phyloP scores from a whole-genome alignment of 2,113 vertebrate genomes.

The Sturnira hondurensis region DNA sequence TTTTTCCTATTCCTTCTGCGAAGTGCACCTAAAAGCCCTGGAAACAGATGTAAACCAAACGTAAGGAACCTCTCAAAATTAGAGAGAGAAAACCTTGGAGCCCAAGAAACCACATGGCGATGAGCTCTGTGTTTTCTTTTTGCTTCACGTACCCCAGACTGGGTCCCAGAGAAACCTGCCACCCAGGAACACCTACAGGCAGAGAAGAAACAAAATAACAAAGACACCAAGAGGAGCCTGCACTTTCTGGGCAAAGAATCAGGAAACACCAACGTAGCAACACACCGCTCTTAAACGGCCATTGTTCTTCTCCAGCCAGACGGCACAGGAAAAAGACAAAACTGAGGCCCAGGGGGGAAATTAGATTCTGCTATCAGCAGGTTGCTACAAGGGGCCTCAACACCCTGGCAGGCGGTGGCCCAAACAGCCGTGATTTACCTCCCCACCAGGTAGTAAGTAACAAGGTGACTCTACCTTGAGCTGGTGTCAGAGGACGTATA shows the following conservation, averaged over 20 bases:
- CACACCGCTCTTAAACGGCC: neutral
- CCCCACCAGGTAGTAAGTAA: neutral
- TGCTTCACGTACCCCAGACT: neutral
- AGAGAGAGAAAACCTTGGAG: neutral
- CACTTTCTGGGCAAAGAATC: neutral
- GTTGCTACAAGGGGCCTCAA: neutral
- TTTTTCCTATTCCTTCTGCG: neutral
- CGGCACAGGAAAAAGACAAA: neutral
- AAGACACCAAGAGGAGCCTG: neutral
- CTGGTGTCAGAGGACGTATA: neutral
- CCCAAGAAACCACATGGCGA: neutral
- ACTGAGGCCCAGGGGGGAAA: too few relatives aligned
- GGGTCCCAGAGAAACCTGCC: neutral
- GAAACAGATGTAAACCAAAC: neutral
- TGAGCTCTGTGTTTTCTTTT: neutral
- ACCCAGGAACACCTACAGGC: neutral
- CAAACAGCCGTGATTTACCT: neutral
- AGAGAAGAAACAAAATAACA: neutral
- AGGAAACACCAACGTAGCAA: neutral
- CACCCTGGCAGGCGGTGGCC: neutral
- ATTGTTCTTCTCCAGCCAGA: neutral
- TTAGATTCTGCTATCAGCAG: neutral
- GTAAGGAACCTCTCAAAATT: neutral
- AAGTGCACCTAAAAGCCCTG: neutral
- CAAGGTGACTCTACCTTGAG: neutral